Evolutionary conservation across 2,797 vertebrate species (phyloP).

Genomic region (Urophycis tenuis): DNA sequence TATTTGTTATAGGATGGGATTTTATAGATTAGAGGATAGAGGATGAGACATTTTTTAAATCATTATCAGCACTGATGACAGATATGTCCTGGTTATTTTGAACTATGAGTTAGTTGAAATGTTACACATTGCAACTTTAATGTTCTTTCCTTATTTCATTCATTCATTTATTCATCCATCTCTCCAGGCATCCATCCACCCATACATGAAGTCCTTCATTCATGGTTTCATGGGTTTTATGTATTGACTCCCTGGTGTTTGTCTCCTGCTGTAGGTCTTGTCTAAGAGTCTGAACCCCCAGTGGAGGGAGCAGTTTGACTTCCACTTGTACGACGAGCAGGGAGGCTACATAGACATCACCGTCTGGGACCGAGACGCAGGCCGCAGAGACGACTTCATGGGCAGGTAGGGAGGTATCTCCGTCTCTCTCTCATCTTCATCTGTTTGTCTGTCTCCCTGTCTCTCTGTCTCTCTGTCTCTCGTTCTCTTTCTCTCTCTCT

Average conservation of each 20-base stretch:
- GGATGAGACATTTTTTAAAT: no score
- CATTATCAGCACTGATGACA: no score
- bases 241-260: background rate
- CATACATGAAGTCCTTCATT: background rate
- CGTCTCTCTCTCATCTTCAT: background rate
- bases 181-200: no score
- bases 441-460: no score
- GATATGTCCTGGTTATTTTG: no score
- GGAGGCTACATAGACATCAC: constrained; percentile 89
- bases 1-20: no score
- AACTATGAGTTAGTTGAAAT: no score
- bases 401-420: constrained; percentile 73
- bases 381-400: constrained; percentile 96
- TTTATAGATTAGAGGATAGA: no score
- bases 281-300: constrained; percentile 92
- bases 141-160: no score
- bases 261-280: constrained; percentile 73
- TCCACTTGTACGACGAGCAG: constrained; percentile 91
- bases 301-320: constrained; percentile 98
- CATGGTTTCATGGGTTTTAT: background rate
- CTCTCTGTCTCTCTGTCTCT: background rate
- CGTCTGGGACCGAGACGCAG: constrained; percentile 93
- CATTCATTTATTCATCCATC: no score
- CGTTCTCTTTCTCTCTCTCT: background rate
- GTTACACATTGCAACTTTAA: no score